Percentiles rank a stretch among this genome's conserved stretches.
Evolutionary conservation across 2,888 invertebrate species (phyloP).

Genomic region (Agriopis leucophaearia): DNA sequence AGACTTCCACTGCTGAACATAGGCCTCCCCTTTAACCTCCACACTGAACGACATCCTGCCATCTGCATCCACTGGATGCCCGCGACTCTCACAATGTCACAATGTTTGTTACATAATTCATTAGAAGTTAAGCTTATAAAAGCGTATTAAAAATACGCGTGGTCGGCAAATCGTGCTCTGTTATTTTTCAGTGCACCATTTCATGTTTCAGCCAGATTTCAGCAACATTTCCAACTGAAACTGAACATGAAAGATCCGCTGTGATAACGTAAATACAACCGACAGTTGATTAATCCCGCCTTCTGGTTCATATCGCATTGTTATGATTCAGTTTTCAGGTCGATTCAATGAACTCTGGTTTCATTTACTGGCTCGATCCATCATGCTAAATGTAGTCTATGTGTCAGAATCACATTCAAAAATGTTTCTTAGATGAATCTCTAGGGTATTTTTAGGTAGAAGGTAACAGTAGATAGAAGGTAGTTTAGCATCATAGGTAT

Average conservation of each 20-base stretch:
- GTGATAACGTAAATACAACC: slow-evolving; percentile 28
- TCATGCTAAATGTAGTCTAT: slow-evolving; percentile 16
- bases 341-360: slow-evolving; percentile 37
- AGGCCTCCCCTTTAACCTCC: too few relatives aligned
- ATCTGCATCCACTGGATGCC: too few relatives aligned
- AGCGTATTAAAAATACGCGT: too few relatives aligned
- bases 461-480: too few relatives aligned
- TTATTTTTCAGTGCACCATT: neutral
- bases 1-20: too few relatives aligned
- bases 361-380: slow-evolving; percentile 15
- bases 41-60: too few relatives aligned
- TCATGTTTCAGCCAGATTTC: slow-evolving; percentile 32
- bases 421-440: neutral
- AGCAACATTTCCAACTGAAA: slow-evolving; percentile 10
- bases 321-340: slow-evolving; percentile 35
- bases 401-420: slow-evolving; percentile 2
- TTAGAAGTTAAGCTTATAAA: too few relatives aligned
- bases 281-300: slow-evolving; percentile 31
- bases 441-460: too few relatives aligned
- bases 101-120: too few relatives aligned
- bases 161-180: neutral
- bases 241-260: slow-evolving; percentile 21
- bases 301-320: slow-evolving; percentile 42
- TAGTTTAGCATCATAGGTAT: too few relatives aligned
- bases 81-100: too few relatives aligned